Base-by-base conservation (phyloP, 2,113 vertebrate genomes). In the Hymenochirus boettgeri region DNA sequence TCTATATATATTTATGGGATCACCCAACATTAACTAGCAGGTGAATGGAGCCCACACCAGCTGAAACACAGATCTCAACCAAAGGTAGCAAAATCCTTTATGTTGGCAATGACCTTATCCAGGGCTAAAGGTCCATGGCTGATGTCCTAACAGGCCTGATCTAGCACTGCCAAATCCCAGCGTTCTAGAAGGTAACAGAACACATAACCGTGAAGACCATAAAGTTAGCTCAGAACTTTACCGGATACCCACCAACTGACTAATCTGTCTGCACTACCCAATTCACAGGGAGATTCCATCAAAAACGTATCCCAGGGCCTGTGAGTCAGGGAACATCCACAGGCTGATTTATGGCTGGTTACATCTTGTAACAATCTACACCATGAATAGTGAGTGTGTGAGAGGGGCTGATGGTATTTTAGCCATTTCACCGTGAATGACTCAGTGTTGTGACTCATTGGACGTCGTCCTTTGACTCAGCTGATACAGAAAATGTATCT, bases 381-480 rank as follows among this genome's bases (percentile, higher is more conserved):
- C 29, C 15, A 19, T 33, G 31, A 13, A 13, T 35, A 2, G 33
- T 11, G 15, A 3, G 39, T 26, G 17, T 46, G 46, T 45, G 21
- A 57, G 45, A 46, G 25, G 23, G 26, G 18, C 27, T 27, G 21
- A 23, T 58, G 63, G 63, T 37, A 66, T 66, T 58, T 19, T 22
- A 66, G 37, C 37, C 33, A 66, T 66, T 37, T 54, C n/a, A 39
- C 27, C 31, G 24, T 29, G 57, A 50, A 37, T 66, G 55, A 58
- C 54, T 58, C 55, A 66, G 17, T 17, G 39, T 25, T 48, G 29
- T 66, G 54, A 66, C 54, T 66, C 57, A 58, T 48, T 57, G 42
- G 26, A 13, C 26, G 19, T 55, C 23, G 15, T 55, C 18, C 26
- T 23, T 17, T 57, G 42, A 57, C 11, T 46, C 37, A 23, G 52